Conservation (phyloP, 2,888 invertebrate genomes). For the Ganaspis brasiliensis region DNA sequence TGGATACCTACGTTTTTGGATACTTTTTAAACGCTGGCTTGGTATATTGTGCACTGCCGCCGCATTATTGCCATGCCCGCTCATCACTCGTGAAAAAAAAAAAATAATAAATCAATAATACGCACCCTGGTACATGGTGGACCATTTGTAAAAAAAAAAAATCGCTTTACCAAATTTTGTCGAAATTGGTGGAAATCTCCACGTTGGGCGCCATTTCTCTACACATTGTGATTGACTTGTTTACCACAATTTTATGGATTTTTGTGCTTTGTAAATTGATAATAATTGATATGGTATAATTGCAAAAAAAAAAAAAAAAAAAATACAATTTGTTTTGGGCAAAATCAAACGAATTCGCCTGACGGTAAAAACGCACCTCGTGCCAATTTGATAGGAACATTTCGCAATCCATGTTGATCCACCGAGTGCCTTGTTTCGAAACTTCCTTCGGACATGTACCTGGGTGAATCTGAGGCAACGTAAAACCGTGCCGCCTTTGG, state of each 20-base stretch:
- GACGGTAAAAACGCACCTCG: slow-evolving; percentile 55
- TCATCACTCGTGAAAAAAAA: slow-evolving; percentile 64
- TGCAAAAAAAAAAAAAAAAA: slow-evolving; percentile 50
- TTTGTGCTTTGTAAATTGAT: slow-evolving; percentile 42
- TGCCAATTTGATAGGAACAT: slow-evolving; percentile 66
- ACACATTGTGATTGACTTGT: not conserved
- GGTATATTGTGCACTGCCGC: slow-evolving; percentile 75
- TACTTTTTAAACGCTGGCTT: slow-evolving; percentile 74
- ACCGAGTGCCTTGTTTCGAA: slow-evolving; percentile 59
- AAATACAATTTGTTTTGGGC: slow-evolving; percentile 9
- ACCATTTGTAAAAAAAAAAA: slow-evolving; percentile 41
- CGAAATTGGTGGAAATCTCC: not conserved
- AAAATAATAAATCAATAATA: slow-evolving; percentile 54
- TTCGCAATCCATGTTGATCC: slow-evolving; percentile 68
- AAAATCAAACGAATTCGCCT: slow-evolving; percentile 60
- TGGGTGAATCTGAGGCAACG: slow-evolving; percentile 78
- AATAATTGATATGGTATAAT: slow-evolving; percentile 56
- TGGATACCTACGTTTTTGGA: slow-evolving; percentile 59
- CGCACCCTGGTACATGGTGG: slow-evolving; percentile 74
- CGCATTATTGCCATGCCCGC: slow-evolving; percentile 74
- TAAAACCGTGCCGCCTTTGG: slow-evolving; percentile 75
- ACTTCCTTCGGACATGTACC: slow-evolving; percentile 78
- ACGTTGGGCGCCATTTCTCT: not conserved
- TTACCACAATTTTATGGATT: not conserved
- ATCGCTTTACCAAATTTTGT: slow-evolving; percentile 2